These are phyloP conservation scores for Ryuthela nishihirai DNA, from an alignment of 2,888 invertebrate species.

Conservation along the genomic window DNA sequence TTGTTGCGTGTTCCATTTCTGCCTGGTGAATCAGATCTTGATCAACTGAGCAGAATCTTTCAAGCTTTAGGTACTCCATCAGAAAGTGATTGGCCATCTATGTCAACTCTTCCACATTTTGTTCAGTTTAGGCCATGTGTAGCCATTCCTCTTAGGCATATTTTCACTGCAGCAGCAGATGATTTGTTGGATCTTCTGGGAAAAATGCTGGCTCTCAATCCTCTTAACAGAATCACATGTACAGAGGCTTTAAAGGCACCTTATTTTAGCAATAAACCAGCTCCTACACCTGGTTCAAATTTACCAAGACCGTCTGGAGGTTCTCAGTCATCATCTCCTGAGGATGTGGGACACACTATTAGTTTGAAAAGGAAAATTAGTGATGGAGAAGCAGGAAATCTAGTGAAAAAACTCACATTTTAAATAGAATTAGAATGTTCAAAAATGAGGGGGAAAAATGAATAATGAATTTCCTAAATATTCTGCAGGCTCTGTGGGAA, in stretches of 20 bases:
- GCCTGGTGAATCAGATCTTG: conserved; percentile 94
- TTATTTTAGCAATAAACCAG: conserved; percentile 86
- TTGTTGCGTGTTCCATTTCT: conserved; percentile 80
- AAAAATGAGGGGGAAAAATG: too few species aligned
- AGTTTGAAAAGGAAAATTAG: too few species aligned
- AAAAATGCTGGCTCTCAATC: conserved; percentile 73
- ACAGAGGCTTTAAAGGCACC: conserved; percentile 72
- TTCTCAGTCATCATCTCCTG: too few species aligned
- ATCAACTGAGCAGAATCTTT: conserved; percentile 93
- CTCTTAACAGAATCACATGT: conserved; percentile 60
- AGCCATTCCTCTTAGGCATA: conserved; percentile 77
- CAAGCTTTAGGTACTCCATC: conserved; percentile 90
- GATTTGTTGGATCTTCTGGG: conserved; percentile 81
- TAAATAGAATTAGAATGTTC: too few species aligned
- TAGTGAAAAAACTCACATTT: too few species aligned
- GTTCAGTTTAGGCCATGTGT: conserved; percentile 85
- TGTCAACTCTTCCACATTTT: conserved; percentile 70
- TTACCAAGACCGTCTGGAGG: conserved; percentile 67
- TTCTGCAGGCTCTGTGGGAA: too few species aligned
- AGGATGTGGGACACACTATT: too few species aligned
- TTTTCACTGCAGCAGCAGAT: conserved; percentile 92
- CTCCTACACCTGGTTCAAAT: conserved; percentile 76
- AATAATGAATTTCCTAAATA: too few species aligned
- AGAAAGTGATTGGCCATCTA: conserved; percentile 80
- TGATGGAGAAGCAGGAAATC: too few species aligned